Percentiles rank a stretch among this genome's conserved stretches.
Conservation (phyloP, 2,888 invertebrate genomes). For the Villa cingulata region DNA sequence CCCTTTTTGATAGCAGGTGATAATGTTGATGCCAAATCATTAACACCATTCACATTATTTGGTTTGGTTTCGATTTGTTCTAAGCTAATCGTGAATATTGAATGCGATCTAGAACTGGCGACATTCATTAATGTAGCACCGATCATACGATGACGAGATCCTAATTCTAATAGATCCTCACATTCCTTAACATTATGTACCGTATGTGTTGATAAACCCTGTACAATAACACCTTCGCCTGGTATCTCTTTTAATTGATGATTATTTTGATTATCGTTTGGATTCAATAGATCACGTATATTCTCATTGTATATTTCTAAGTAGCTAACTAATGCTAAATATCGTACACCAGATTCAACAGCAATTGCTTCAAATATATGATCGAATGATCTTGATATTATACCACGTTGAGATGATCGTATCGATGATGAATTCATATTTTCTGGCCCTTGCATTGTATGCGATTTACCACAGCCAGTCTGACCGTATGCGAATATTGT, state of each 20-base stretch:
- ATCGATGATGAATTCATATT: not conserved
- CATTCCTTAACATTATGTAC: constrained; percentile 70
- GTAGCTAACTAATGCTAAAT: constrained; percentile 44
- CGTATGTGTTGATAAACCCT: constrained; percentile 53
- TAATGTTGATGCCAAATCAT: constrained; percentile 12
- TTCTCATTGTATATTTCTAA: constrained; percentile 92
- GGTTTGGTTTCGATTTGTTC: constrained; percentile 54
- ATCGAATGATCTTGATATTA: constrained; percentile 70
- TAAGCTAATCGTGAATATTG: constrained; percentile 71
- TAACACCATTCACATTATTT: constrained; percentile 1
- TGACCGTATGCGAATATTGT: constrained; percentile 90
- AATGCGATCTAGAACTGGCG: constrained; percentile 72
- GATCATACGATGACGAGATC: constrained; percentile 66
- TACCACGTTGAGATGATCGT: constrained; percentile 36
- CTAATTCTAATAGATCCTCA: constrained; percentile 55
- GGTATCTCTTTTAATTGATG: constrained; percentile 40
- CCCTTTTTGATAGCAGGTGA: constrained; percentile 47
- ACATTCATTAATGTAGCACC: constrained; percentile 85
- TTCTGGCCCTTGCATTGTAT: constrained; percentile 66
- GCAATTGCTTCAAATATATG: constrained; percentile 79
- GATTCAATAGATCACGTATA: constrained; percentile 76
- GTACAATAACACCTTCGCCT: constrained; percentile 40
- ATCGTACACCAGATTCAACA: constrained; percentile 56
- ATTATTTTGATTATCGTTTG: constrained; percentile 35
- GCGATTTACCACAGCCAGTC: constrained; percentile 84